These are phyloP conservation scores for Drosophila miranda DNA, from an alignment of 1,140 invertebrate species.

Conservation along the genomic window DNA sequence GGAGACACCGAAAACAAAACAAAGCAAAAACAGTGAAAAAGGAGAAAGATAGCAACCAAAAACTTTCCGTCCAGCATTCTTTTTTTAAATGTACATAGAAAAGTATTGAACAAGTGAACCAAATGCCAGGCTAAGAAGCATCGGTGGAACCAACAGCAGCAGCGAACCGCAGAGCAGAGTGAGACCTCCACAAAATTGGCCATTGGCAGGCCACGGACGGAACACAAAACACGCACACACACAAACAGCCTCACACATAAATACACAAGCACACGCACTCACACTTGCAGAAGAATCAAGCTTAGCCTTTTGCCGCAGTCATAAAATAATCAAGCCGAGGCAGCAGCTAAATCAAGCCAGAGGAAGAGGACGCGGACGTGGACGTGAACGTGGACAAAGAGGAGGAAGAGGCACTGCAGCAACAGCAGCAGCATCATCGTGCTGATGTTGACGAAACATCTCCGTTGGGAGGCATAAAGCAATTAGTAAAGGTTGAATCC, in stretches of 20 bases:
- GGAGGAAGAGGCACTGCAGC: slow-evolving; percentile 12
- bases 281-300: slow-evolving; percentile 34
- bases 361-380: slow-evolving; percentile 7
- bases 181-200: slow-evolving; percentile 68
- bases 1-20: slow-evolving; percentile 19
- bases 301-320: slow-evolving; percentile 68
- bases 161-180: slow-evolving; percentile 36
- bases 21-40: slow-evolving; percentile 26
- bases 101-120: slow-evolving; percentile 60
- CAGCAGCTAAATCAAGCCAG: slow-evolving; percentile 41
- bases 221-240: slow-evolving; percentile 16
- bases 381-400: slow-evolving; percentile 1
- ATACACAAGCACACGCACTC: slow-evolving; percentile 9
- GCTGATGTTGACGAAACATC: slow-evolving; percentile 77
- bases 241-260: slow-evolving; percentile 12
- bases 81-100: slow-evolving; percentile 45
- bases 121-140: slow-evolving; percentile 35
- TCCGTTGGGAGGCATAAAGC: slow-evolving; percentile 76
- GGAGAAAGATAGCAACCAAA: slow-evolving; percentile 33
- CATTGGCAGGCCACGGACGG: slow-evolving; percentile 60
- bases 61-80: slow-evolving; percentile 68
- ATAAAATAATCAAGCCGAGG: slow-evolving; percentile 77
- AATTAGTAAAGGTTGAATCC: slow-evolving; percentile 72
- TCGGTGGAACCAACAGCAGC: slow-evolving; percentile 22
- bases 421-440: slow-evolving; percentile 45